phyloP scores from a whole-genome alignment of 2,113 vertebrate species.

The Cacatua alba region DNA sequence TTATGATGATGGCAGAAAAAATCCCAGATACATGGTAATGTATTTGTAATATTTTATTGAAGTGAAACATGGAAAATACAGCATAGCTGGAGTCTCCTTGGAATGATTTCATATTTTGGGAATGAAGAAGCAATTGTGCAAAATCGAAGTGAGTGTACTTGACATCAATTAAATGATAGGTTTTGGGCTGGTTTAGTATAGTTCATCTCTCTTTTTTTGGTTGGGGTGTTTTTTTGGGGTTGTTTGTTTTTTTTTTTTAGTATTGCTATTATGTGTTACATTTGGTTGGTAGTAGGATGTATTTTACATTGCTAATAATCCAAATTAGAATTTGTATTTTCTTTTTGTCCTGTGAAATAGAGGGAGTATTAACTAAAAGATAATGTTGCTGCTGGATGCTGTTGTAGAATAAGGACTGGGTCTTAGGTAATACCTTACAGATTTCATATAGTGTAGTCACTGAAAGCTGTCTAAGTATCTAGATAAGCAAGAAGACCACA shows the following conservation, averaged over 20 bases:
- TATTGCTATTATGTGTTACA: neutral
- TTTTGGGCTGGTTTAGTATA: neutral
- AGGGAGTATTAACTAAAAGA: neutral
- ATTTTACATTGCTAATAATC: neutral
- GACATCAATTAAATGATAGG: neutral
- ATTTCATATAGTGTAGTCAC: neutral
- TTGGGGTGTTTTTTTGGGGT: neutral
- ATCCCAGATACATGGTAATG: conserved; percentile 23
- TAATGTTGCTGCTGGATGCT: neutral
- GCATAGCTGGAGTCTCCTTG: conserved; percentile 3
- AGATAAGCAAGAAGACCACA: neutral
- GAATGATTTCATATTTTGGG: neutral
- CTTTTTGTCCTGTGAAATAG: neutral
- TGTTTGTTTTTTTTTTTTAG: neutral
- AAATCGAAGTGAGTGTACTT: neutral
- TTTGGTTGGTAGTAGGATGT: neutral
- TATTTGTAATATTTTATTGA: conserved; percentile 59
- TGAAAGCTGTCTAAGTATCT: neutral
- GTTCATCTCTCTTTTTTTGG: neutral
- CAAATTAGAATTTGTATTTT: neutral
- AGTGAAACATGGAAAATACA: conserved; percentile 37
- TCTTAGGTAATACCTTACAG: neutral
- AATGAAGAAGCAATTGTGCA: conserved; percentile 51
- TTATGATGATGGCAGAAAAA: conserved; percentile 41
- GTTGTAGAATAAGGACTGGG: neutral